Base-by-base conservation (phyloP, 2,888 invertebrate genomes). In the Zaprionus obscuricornis region DNA sequence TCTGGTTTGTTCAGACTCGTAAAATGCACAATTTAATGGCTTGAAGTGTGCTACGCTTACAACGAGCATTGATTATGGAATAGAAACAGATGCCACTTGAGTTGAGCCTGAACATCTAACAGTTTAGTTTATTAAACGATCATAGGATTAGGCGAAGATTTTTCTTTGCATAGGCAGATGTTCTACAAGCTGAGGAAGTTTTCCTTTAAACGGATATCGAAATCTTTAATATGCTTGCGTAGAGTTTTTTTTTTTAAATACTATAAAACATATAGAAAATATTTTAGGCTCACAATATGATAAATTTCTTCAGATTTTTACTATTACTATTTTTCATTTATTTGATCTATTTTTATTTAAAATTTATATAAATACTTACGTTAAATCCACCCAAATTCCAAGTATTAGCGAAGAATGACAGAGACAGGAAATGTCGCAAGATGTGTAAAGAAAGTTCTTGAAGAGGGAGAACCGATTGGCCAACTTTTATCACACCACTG, bases 11-110 rank as follows among this genome's bases (percentile, higher is more conserved):
- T 33, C 11, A 14, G 37, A 34, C 62, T 74, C 78, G 57, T 83
- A 83, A 79, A 79, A 72, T 79, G 56, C 64, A 59, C 68, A 71
- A 66, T 63, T 79, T 79, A 76, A 79, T 69, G 74, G 66, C 56
- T 60, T 60, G 72, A 20, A 68, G 72, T 60, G 68, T 72, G 72
- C 63, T 62, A 43, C 54, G 47, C 73, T 66, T n/a, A n/a, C n/a
- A n/a, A n/a, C n/a, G n/a, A n/a, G n/a, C n/a, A n/a, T 55, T 67
- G 68, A 22, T 49, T 54, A 60, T 42, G 51, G 60, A 50, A 57
- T 50, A 57, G 57, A 27, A 26, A 34, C 34, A 45, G 40, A 29
- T 40, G 13, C 52, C 39, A 3, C 8, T 34, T n/a, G n/a, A 42
- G 52, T 64, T 63, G 52, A 33, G 34, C 49, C 45, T 33, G 57